Percentiles rank a stretch among this genome's conserved stretches.
These are phyloP conservation scores for Eupithecia dodoneata DNA, from an alignment of 2,888 invertebrate genomes.

Conservation along the genomic window DNA sequence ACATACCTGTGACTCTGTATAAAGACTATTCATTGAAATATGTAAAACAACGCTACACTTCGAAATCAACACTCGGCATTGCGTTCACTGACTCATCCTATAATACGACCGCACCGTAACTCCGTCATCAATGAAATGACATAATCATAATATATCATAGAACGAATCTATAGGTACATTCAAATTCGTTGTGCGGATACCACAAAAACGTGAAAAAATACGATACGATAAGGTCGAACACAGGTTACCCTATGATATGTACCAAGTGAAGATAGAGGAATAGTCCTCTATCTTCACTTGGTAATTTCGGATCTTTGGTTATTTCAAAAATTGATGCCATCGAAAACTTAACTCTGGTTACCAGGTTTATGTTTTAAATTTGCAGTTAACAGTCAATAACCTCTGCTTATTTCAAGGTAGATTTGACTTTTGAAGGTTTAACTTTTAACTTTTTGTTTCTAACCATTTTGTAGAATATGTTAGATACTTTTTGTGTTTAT, in stretches of 20 bases:
- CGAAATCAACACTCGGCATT: constrained; percentile 38
- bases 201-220: not conserved
- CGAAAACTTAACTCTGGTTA: not conserved
- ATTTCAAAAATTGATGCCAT: not conserved
- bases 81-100: constrained; percentile 51
- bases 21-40: constrained; percentile 32
- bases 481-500: not conserved
- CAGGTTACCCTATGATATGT: not conserved
- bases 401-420: not conserved
- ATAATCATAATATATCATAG: constrained; percentile 48
- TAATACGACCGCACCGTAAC: constrained; percentile 56
- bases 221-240: not conserved
- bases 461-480: not conserved
- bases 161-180: constrained; percentile 34
- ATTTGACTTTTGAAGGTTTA: not conserved
- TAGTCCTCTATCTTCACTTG: not conserved
- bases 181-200: not conserved
- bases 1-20: constrained; percentile 27
- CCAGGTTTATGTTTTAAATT: not conserved
- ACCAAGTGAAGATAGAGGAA: too few species aligned
- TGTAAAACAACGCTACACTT: constrained; percentile 33
- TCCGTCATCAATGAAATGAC: constrained; percentile 71
- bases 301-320: not conserved
- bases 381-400: not conserved
- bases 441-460: not conserved